phyloP scores from a whole-genome alignment of 2,797 vertebrate species.

The Buphagus erythrorhynchus region DNA sequence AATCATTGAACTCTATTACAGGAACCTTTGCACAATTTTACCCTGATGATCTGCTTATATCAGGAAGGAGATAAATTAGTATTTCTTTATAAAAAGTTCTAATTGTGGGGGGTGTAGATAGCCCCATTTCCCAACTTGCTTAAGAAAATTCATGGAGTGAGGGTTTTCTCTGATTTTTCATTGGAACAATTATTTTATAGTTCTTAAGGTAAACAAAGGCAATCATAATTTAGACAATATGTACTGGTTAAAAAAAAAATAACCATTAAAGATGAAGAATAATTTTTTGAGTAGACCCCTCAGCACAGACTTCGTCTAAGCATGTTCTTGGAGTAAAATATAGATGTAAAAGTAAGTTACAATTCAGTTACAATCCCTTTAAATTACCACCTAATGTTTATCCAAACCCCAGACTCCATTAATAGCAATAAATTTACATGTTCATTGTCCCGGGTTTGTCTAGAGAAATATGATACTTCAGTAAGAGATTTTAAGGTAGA shows the following conservation, averaged over 20 bases:
- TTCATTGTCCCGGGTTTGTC: background rate
- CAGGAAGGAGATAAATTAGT: background rate
- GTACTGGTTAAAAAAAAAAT: background rate
- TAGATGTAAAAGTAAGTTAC: background rate
- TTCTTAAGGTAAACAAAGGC: background rate
- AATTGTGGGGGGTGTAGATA: background rate
- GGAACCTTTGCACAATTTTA: background rate
- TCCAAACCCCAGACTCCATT: background rate
- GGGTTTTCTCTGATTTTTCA: background rate
- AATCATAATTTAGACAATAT: background rate
- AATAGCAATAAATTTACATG: background rate
- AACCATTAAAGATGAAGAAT: background rate
- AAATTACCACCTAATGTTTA: background rate
- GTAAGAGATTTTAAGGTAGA: background rate
- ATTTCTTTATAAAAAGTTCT: background rate
- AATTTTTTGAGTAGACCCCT: background rate
- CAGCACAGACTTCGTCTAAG: background rate
- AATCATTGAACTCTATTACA: background rate
- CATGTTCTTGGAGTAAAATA: background rate
- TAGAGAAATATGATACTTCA: background rate
- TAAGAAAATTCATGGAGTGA: background rate
- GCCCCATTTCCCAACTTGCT: background rate
- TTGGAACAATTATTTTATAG: background rate
- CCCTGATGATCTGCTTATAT: background rate
- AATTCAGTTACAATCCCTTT: background rate